These are phyloP conservation scores for Thinocorus orbignyianus DNA, from an alignment of 2,113 vertebrate species.

Conservation along the genomic window DNA sequence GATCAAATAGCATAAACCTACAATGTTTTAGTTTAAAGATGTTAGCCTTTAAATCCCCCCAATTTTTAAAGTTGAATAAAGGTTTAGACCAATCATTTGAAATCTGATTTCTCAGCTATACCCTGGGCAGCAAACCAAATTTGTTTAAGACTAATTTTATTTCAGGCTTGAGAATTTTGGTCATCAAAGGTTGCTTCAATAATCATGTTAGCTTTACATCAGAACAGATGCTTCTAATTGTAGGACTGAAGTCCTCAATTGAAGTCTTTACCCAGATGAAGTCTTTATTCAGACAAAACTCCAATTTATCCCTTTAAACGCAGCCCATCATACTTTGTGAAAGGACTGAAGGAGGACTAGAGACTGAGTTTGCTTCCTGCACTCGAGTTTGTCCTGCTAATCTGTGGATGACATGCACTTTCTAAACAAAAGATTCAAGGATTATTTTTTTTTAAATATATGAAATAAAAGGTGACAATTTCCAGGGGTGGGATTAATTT, in stretches of 20 bases:
- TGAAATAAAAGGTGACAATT: neutral
- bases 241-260: neutral
- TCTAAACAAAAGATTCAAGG: neutral
- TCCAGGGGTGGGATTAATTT: neutral
- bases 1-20: neutral
- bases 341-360: neutral
- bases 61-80: slow-evolving; percentile 29
- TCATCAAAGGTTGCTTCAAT: slow-evolving; percentile 33
- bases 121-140: neutral
- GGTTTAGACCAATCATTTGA: slow-evolving; percentile 1
- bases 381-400: neutral
- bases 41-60: slow-evolving; percentile 9
- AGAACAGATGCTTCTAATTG: slow-evolving; percentile 12
- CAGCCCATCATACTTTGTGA: neutral
- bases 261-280: neutral
- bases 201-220: neutral
- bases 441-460: neutral
- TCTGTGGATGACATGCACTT: neutral
- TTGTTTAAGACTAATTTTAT: slow-evolving; percentile 44
- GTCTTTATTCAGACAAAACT: neutral
- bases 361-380: neutral
- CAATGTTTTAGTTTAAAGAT: neutral
- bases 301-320: neutral
- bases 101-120: slow-evolving; percentile 27
- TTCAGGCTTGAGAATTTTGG: slow-evolving; percentile 25